Evolutionary conservation across 2,888 invertebrate species (phyloP), one percentile per base, ranked within the genome.

Genomic region (Thelaira solivaga): DNA sequence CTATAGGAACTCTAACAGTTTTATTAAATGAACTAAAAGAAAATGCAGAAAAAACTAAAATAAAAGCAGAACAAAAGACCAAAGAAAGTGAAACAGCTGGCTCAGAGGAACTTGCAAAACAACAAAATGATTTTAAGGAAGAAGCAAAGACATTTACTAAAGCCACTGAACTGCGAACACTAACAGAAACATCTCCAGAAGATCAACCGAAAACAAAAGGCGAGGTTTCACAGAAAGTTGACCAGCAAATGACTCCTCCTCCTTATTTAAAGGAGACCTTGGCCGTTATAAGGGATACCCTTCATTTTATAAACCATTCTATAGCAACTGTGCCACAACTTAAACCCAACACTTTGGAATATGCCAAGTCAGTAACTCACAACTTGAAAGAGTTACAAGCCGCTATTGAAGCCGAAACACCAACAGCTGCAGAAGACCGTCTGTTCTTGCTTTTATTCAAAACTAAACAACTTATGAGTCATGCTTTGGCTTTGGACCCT

Each of bases 361-460:
- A 81, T 22, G 59, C 80, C 1, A 80, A 73, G 5, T 81, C 84
- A 2, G 47, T 83, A 1, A 45, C 64, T 18, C 62, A 71, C 1
- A 83, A 78, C 7, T 77, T 84, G 3, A 72, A 26, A 4, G 84
- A 84, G 18, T 45, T 85, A 4, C 78, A 81, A 62, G 41, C 51
- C 2, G 78, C 80, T 8, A 49, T 84, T 2, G 45, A 76, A 6
- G 68, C 7, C 3, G 80, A 79, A 5, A 76, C 57, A 4, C 51
- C 47, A 18, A 76, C 4, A 51, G 45, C 29, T 10, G 22, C 83
- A 4, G 84, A 84, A 74, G 84, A 85, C 57, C 75, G 79, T 13
- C 53, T 83, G 5, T 83, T 83, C 39, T 31, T 84, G 22, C 82
- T 83, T 4, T 68, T 84, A 7, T 83, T 84, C 43, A 84, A 84